Percentiles rank a stretch among this genome's conserved stretches.
Evolutionary conservation across 2,797 vertebrate species (phyloP).

Genomic region (Hypotaenidia philippensis): DNA sequence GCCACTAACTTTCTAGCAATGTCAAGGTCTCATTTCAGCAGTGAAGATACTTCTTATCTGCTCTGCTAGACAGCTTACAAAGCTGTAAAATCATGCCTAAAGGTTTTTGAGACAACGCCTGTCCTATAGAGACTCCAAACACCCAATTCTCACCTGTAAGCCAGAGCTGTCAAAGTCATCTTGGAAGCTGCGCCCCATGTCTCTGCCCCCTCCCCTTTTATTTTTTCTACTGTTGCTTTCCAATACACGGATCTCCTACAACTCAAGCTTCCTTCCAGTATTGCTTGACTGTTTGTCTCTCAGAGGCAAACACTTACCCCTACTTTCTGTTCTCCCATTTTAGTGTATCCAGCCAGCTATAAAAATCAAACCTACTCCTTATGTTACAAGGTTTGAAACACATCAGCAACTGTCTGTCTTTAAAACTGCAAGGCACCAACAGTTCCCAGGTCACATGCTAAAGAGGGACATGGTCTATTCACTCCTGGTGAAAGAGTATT

Average conservation of each 20-base stretch:
- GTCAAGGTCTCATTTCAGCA: neutral
- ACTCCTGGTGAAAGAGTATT: neutral
- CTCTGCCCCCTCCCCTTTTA: neutral
- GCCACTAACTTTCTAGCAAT: neutral
- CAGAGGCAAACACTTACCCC: neutral
- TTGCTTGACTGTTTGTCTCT: neutral
- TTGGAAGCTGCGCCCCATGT: neutral
- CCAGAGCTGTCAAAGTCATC: neutral
- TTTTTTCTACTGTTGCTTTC: neutral
- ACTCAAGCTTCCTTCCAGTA: neutral
- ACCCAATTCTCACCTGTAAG: neutral
- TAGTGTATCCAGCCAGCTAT: neutral
- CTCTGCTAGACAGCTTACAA: neutral
- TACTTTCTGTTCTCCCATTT: neutral
- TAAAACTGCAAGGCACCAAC: neutral
- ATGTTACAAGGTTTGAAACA: neutral
- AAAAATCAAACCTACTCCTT: neutral
- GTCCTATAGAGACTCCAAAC: neutral
- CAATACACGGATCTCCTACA: rapidly evolving
- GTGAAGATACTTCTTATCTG: neutral
- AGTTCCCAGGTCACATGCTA: neutral
- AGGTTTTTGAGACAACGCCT: neutral
- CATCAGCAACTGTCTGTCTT: rapidly evolving
- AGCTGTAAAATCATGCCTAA: neutral
- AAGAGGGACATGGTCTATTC: neutral